phyloP scores from a whole-genome alignment of 2,113 vertebrate genomes.

The Chionomys nivalis region DNA sequence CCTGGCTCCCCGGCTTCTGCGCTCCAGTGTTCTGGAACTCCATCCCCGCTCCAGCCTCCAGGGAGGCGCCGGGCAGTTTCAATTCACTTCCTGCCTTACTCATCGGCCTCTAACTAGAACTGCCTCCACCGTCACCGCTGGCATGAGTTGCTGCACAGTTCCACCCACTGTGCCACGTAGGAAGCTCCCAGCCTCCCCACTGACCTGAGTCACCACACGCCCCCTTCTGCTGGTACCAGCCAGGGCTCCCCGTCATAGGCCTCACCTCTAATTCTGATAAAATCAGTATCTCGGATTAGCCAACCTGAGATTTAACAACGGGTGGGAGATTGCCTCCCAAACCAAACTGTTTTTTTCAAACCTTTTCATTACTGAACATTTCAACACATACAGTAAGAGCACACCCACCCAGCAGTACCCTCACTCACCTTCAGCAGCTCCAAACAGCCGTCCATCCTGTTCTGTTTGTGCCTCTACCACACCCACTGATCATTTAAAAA shows the following conservation, averaged over 20 bases:
- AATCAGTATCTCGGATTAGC: slow-evolving; percentile 35
- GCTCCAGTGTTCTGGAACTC: background rate
- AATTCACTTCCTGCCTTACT: slow-evolving; percentile 58
- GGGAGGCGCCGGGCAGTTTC: background rate
- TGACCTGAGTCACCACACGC: slow-evolving; percentile 32
- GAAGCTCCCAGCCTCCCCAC: slow-evolving; percentile 17
- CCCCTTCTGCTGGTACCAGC: slow-evolving; percentile 36
- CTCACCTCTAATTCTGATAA: slow-evolving; percentile 1
- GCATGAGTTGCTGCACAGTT: slow-evolving; percentile 41
- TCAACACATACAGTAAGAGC: background rate
- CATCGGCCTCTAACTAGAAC: background rate
- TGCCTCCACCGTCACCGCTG: slow-evolving; percentile 35
- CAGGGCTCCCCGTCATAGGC: background rate
- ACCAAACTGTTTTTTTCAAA: background rate
- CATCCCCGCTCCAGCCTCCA: slow-evolving; percentile 19
- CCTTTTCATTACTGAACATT: slow-evolving; percentile 31
- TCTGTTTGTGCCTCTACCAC: background rate
- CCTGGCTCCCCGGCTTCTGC: background rate
- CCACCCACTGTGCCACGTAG: slow-evolving; percentile 5
- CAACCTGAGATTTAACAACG: slow-evolving; percentile 10
- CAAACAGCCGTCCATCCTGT: background rate
- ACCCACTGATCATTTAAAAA: slow-evolving; percentile 48
- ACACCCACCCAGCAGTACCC: background rate
- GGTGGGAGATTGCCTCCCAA: background rate
- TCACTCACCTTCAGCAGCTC: slow-evolving; percentile 16